These are phyloP conservation scores for Catharus fuscescens DNA, from an alignment of 2,113 vertebrate genomes.

Conservation along the genomic window DNA sequence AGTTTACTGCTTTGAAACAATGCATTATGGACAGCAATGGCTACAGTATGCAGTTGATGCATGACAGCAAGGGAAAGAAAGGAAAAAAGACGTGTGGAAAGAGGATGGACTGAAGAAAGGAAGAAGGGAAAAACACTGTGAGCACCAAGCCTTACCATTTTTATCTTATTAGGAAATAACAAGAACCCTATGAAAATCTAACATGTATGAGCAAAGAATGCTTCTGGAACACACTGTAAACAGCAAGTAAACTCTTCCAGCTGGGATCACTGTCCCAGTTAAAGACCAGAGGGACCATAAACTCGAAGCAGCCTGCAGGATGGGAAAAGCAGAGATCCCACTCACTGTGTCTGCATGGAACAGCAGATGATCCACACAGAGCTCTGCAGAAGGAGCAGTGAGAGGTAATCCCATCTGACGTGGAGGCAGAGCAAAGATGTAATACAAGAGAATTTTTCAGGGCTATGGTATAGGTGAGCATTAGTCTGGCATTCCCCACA, in stretches of 20 bases:
- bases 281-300: slow-evolving; percentile 1
- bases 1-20: slow-evolving; percentile 23
- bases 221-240: neutral
- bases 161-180: neutral
- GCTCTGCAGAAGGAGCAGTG: neutral
- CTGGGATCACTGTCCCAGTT: neutral
- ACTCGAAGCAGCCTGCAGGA: neutral
- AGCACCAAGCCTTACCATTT: neutral
- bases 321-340: neutral
- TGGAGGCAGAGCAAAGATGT: neutral
- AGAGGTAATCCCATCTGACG: neutral
- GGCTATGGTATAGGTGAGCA: fast-evolving
- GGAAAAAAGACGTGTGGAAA: neutral
- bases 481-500: neutral
- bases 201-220: neutral
- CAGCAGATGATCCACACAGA: neutral
- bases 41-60: neutral
- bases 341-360: neutral
- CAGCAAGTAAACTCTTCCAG: slow-evolving; percentile 15
- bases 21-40: neutral
- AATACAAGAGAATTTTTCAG: neutral
- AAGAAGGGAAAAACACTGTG: neutral
- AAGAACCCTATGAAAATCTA: neutral
- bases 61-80: neutral
- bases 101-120: neutral